A percentile compares a stretch with the other conserved stretches of the same genome.
Conservation (phyloP, 2,797 vertebrate genomes). For the Gymnoscopelus braueri region DNA sequence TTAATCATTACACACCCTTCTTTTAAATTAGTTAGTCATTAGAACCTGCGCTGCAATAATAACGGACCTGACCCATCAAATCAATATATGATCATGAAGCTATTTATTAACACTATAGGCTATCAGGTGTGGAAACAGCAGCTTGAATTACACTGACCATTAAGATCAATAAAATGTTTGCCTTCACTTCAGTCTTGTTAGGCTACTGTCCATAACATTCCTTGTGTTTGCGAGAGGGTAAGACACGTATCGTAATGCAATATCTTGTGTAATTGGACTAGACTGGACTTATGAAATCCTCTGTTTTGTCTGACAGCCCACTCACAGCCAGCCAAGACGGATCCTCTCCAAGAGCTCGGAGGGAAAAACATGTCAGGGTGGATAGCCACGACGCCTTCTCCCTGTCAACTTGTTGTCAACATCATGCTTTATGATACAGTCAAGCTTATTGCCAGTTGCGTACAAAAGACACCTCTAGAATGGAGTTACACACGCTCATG, state of each 20-base stretch:
- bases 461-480: too few species aligned
- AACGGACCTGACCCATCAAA: neutral
- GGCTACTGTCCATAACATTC: too few species aligned
- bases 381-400: neutral
- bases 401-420: neutral
- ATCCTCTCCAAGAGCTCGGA: neutral
- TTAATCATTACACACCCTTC: too few species aligned
- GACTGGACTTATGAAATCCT: too few species aligned
- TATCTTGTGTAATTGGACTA: neutral
- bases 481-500: too few species aligned
- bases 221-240: neutral
- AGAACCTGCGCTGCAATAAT: too few species aligned
- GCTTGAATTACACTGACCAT: neutral
- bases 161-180: neutral
- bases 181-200: too few species aligned
- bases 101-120: neutral
- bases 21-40: too few species aligned
- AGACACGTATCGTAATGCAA: neutral
- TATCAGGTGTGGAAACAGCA: neutral
- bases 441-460: too few species aligned
- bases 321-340: neutral
- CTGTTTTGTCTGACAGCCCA: too few species aligned
- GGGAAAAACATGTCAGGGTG: neutral
- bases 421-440: neutral
- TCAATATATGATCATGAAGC: neutral